Evolutionary conservation across 2,113 vertebrate genomes (phyloP).

Genomic region (Tragelaphus strepsiceros): DNA sequence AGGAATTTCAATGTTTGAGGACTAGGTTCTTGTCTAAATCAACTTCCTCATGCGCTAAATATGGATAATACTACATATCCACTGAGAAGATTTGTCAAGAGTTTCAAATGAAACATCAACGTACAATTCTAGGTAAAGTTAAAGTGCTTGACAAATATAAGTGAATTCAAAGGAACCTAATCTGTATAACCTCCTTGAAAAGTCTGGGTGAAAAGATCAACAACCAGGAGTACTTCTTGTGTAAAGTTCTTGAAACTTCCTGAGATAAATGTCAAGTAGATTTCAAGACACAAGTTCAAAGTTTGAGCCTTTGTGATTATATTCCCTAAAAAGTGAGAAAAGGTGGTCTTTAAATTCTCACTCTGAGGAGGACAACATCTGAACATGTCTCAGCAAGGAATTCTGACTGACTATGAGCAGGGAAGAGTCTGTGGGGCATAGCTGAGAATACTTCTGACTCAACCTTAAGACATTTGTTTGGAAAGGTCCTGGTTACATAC

Average conservation of each 20-base stretch:
- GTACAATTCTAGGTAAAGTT: neutral
- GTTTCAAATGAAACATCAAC: neutral
- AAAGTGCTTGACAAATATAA: neutral
- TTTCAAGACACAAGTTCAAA: slow-evolving; percentile 16
- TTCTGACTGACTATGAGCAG: neutral
- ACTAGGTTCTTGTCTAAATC: neutral
- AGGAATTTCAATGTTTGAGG: neutral
- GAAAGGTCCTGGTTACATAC: neutral
- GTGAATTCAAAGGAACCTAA: neutral
- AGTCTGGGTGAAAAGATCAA: neutral
- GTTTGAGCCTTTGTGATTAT: neutral
- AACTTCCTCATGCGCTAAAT: neutral
- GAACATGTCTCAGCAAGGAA: neutral
- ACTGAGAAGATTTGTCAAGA: neutral
- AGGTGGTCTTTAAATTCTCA: neutral
- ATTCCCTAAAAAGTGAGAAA: neutral
- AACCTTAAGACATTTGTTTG: neutral
- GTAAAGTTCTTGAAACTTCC: neutral
- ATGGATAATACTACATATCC: neutral
- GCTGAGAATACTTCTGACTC: neutral
- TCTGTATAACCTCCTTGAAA: neutral
- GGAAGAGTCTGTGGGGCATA: neutral
- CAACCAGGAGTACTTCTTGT: neutral
- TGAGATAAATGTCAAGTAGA: neutral
- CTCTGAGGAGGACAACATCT: neutral